A percentile compares a stretch with the other conserved stretches of the same genome.
Conservation (phyloP, 2,113 vertebrate species). For the Corythaixoides concolor region DNA sequence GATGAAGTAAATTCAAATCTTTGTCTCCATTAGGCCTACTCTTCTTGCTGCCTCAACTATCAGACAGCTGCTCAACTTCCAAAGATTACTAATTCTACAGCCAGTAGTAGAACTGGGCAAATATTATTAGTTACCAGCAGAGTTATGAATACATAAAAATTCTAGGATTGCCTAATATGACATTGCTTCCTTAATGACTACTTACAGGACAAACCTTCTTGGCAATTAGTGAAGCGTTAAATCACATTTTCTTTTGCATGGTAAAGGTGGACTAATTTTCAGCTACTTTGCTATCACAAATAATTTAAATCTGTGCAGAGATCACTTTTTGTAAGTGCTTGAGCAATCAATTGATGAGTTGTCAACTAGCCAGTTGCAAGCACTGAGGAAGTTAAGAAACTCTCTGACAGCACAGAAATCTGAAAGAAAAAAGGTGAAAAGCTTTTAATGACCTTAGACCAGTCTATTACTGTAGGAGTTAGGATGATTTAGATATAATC, state of each 20-base stretch:
- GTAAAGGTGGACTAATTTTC: constrained; percentile 43
- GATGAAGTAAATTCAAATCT: not conserved
- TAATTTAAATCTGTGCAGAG: constrained; percentile 36
- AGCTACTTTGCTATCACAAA: constrained; percentile 55
- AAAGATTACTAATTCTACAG: not conserved
- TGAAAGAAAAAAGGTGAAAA: not conserved
- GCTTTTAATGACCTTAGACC: not conserved
- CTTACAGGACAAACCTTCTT: not conserved
- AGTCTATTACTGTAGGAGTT: not conserved
- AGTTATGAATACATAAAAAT: not conserved
- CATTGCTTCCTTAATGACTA: constrained; percentile 9
- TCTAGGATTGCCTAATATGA: not conserved
- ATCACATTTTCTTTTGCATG: constrained; percentile 6
- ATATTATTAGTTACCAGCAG: constrained; percentile 9
- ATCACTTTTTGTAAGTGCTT: constrained; percentile 42
- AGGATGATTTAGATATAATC: not conserved
- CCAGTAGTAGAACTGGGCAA: not conserved
- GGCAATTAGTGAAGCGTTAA: constrained; percentile 38
- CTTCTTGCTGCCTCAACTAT: not conserved
- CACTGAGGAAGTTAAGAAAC: not conserved
- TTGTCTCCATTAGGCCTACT: not conserved
- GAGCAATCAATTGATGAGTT: constrained; percentile 39
- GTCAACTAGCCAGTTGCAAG: not conserved
- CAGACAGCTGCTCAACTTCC: not conserved
- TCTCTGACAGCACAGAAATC: not conserved